Conservation (phyloP, 2,888 invertebrate species). For the Lydus trimaculatus region DNA sequence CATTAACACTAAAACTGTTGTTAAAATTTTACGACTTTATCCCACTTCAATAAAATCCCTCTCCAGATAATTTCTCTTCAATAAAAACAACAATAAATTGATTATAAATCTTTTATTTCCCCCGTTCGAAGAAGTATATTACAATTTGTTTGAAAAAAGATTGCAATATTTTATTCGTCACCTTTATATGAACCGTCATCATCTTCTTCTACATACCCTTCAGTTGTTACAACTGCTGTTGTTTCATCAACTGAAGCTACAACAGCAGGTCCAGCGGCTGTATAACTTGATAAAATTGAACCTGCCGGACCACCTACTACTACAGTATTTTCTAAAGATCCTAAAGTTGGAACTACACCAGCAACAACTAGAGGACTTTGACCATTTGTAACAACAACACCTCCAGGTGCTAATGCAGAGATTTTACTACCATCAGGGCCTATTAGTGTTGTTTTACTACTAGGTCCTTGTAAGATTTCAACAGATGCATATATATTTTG, state of each 20-base stretch:
- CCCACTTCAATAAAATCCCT: not conserved
- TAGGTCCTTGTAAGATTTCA: slow-evolving; percentile 41
- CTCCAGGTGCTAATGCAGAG: slow-evolving; percentile 38
- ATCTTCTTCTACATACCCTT: slow-evolving; percentile 32
- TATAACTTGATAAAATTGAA: not conserved
- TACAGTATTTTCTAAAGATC: not conserved
- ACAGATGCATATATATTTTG: slow-evolving; percentile 13
- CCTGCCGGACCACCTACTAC: slow-evolving; percentile 12
- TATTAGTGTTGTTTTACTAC: slow-evolving; percentile 40
- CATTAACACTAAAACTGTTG: slow-evolving; percentile 19
- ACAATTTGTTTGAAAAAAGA: not conserved
- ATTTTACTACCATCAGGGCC: slow-evolving; percentile 45
- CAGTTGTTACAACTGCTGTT: slow-evolving; percentile 18
- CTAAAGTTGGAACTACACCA: slow-evolving; percentile 3
- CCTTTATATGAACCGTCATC: slow-evolving; percentile 40
- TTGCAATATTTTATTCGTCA: not conserved
- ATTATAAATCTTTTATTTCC: not conserved
- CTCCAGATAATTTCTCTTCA: not conserved
- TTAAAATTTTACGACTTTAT: not conserved
- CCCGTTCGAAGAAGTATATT: not conserved
- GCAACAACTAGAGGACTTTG: not conserved
- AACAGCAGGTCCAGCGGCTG: slow-evolving; percentile 41
- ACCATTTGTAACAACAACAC: slow-evolving; percentile 33
- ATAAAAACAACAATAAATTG: slow-evolving; percentile 7
- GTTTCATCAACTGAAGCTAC: slow-evolving; percentile 29